Evolutionary conservation across 2,888 invertebrate species (phyloP).

Genomic region (Phaedon cochleariae): DNA sequence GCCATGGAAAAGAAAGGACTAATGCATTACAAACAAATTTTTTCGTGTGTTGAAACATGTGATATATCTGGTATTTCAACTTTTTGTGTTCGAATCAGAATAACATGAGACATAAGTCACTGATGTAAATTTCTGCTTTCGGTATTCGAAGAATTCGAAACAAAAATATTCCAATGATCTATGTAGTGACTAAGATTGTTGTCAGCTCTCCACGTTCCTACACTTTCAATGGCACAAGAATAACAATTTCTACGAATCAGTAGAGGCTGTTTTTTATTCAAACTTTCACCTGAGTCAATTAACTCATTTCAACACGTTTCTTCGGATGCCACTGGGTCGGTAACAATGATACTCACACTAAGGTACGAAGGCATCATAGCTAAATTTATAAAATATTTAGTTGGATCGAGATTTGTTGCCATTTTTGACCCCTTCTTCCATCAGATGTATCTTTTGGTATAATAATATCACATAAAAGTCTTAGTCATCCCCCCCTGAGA

Average conservation of each 20-base stretch:
- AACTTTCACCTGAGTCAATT: slow-evolving; percentile 38
- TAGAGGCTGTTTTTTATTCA: slow-evolving; percentile 12
- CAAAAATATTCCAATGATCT: background rate
- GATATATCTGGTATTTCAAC: background rate
- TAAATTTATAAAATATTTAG: no score
- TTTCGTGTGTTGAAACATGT: background rate
- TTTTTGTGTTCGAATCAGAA: background rate
- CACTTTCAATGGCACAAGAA: background rate
- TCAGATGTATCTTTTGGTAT: no score
- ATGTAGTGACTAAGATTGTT: no score
- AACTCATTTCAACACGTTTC: slow-evolving; percentile 25
- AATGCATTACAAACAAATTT: background rate
- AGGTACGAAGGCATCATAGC: no score
- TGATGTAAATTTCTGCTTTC: background rate
- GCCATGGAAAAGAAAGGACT: background rate
- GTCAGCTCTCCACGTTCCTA: background rate
- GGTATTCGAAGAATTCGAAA: background rate
- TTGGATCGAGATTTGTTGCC: no score
- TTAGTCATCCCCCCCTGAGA: no score
- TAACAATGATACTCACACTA: background rate
- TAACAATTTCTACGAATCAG: slow-evolving; percentile 20
- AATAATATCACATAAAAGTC: no score
- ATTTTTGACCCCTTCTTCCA: no score
- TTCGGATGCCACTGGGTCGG: slow-evolving; percentile 15
- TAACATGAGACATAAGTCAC: background rate